Conservation (phyloP, 2,113 vertebrate genomes). For the Oenanthe oenanthe region DNA sequence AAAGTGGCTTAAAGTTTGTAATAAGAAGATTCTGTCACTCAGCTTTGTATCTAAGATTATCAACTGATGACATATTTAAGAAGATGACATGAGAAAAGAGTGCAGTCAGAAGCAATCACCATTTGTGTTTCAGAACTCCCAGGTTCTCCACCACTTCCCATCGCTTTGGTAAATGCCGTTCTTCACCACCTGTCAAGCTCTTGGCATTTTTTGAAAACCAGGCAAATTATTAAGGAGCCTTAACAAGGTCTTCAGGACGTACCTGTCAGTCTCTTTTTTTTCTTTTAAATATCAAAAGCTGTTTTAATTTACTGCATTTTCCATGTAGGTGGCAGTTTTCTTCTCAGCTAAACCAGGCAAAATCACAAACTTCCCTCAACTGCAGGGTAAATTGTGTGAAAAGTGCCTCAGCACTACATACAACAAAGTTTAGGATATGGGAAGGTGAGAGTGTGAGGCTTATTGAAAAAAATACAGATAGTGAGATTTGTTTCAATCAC, state of each 20-base stretch:
- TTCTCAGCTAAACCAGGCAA: background rate
- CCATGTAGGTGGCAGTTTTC: background rate
- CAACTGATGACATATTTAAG: background rate
- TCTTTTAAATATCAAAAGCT: background rate
- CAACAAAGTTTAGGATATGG: background rate
- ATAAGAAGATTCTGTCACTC: background rate
- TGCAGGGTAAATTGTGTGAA: background rate
- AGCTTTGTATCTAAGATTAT: background rate
- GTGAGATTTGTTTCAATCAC: background rate
- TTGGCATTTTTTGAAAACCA: background rate
- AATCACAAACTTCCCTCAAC: background rate
- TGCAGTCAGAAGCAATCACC: background rate
- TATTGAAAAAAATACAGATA: background rate
- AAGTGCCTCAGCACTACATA: background rate
- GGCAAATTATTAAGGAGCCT: background rate
- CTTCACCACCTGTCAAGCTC: background rate
- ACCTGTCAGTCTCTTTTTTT: background rate
- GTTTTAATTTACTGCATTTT: background rate
- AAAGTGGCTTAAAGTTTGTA: background rate
- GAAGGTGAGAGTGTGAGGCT: background rate
- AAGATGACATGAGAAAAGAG: background rate
- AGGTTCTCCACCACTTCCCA: background rate
- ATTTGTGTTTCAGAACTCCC: background rate
- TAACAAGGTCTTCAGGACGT: background rate
- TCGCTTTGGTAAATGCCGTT: conserved; percentile 16